Base-by-base conservation (phyloP, 2,113 vertebrate genomes). In the Hemibagrus wyckioides region DNA sequence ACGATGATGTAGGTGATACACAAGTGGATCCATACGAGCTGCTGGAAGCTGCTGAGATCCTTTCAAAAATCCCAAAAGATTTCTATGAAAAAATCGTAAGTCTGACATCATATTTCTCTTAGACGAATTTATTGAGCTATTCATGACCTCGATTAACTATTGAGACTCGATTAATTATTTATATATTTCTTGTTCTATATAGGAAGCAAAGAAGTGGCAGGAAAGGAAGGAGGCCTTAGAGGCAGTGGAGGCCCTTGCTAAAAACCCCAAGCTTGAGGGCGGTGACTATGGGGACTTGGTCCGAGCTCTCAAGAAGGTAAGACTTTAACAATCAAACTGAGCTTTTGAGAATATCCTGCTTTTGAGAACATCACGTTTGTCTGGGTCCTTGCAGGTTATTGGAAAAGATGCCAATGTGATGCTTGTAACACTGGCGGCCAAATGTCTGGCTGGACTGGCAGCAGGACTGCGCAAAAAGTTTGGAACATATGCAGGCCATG, bases 131-230 rank as follows among this genome's bases (percentile, higher is more conserved):
- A 56, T 23, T 36, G 19, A 80, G 1, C 0, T 4, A 50, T 52
- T 50, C 19, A 41, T 13, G 33, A 57, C 33, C 10, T 7, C 0
- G 0, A 54, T 15, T 21, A 14, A 9, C 8, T 23, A 9, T 25
- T 61, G 25, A n/a, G n/a, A n/a, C n/a, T n/a, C n/a, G 0, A 21
- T 30, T 36, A 44, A 17, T 54, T 54, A 13, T 44, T 56, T 65
- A 33, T 57, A 4, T 77, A 25, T 77, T n/a, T 15, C 0, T 23
- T 88, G 5, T 52, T 80, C 44, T 3, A 79, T 93, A 3, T 89
- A 99, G 98, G 98, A 99, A 93, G 98, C 98, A 85, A 99, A 99
- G 93, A 99, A 99, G 92, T 99, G 98, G 98, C 98, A 99, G 92
- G 98, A 99, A 92, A 97, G 98, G 87, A 99, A 99, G 92, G 98